These are phyloP conservation scores for Ctenosaura bakeri DNA, from an alignment of 2,797 vertebrate genomes.

Conservation along the genomic window DNA sequence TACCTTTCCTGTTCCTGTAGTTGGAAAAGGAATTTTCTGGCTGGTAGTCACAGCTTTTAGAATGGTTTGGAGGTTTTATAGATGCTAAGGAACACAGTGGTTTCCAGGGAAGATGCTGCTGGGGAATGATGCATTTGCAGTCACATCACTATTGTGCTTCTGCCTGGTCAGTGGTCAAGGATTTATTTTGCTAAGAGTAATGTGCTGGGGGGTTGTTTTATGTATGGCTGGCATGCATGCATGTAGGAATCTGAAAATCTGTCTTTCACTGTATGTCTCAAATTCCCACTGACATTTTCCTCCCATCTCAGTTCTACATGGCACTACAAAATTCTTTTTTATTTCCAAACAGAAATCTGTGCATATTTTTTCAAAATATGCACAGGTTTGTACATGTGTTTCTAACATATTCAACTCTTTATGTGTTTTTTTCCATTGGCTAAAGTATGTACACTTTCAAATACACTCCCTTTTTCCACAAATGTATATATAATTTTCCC, in stretches of 20 bases:
- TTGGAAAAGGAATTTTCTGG: neutral
- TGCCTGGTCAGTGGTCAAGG: neutral
- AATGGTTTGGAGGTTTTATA: neutral
- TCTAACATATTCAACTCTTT: no score
- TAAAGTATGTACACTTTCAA: no score
- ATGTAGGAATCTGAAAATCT: neutral
- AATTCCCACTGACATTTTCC: neutral
- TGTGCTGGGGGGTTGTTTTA: neutral
- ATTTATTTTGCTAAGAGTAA: neutral
- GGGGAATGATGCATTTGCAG: no score
- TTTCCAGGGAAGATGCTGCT: no score
- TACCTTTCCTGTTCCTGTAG: neutral
- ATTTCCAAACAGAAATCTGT: neutral
- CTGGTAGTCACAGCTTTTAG: neutral
- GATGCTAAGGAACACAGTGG: no score
- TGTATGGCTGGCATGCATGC: neutral
- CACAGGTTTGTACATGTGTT: no score
- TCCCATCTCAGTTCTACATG: neutral
- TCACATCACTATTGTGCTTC: neutral
- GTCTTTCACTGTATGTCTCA: neutral
- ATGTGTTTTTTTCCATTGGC: no score
- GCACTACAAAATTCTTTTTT: neutral
- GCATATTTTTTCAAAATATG: neutral
- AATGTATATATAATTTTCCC: no score
- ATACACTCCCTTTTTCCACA: no score